Evolutionary conservation across 37 sponge, comb jelly and placozoan species (phyloP), one percentile per base, ranked within the genome.

Genomic region (Spongilla lacustris): DNA sequence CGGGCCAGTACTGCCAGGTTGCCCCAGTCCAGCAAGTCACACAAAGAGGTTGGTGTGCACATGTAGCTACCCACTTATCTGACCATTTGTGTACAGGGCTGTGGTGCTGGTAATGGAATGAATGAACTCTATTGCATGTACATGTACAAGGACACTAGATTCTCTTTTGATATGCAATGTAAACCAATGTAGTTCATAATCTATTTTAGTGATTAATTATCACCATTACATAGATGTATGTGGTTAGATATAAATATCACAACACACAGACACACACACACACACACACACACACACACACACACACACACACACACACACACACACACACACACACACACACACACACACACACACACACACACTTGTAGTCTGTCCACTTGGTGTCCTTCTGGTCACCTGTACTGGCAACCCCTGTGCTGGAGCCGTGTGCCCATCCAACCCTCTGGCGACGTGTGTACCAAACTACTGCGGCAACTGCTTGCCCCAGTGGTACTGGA

Each of bases 381-480:
- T 24, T 49, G 90, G 85, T 50, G 38, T 92, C 24, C 96, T 93
- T 2, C 6, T 87, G 36, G 87, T 96, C 22, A 49, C 78, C 67
- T 96, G 96, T 82, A 86, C 80, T 19, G 90, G 86, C 66, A 83
- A 96, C 78, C 96, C 96, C 13, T 96, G 96, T 50, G 72, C 31
- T 41, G 83, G 67, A 48, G 96, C 96, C 25, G 48, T 36, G 26
- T 96, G 96, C 71, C 96, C 96, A 33, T 92, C 93, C 25, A 81
- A 96, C 73, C 87, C 85, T 0, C 6, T 36, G 9, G 96, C 96
- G 9, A 46, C 32, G 69, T 96, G 96, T 71, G 28, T 50, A 28
- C 75, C 93, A 9, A 88, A 90, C 79, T 92, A 88, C 70, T 96
- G 96, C 77, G 96, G 96, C 19, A 48, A 74, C 71, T 96, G 96